These are phyloP conservation scores for Imbricaverruca yamaguchii DNA, from an alignment of 2,888 invertebrate genomes.

Conservation along the genomic window DNA sequence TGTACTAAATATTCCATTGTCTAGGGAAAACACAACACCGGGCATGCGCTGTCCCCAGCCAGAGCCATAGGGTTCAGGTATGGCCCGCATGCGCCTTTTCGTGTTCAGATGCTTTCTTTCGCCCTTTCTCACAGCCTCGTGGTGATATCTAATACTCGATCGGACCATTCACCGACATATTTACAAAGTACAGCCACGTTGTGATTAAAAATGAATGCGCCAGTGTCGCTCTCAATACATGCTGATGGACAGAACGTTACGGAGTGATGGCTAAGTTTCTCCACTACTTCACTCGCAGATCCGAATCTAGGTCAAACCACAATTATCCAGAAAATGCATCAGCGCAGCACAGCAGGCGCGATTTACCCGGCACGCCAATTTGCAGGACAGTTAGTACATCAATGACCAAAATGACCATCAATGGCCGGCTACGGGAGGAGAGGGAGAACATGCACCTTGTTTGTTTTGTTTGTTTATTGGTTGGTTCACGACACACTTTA, in stretches of 20 bases:
- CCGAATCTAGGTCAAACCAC: not conserved
- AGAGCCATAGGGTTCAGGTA: not conserved
- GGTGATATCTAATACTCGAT: not conserved
- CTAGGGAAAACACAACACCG: not conserved
- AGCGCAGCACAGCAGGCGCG: not conserved
- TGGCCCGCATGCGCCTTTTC: not conserved
- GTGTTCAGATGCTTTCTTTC: not conserved
- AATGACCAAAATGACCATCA: not conserved
- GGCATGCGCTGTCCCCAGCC: not conserved
- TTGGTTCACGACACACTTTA: no score
- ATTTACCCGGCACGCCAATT: not conserved
- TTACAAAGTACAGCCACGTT: not conserved
- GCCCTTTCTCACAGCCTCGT: not conserved
- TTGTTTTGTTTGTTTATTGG: no score
- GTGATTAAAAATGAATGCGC: not conserved
- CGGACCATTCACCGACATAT: not conserved
- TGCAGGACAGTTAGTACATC: not conserved
- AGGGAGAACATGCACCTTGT: not conserved
- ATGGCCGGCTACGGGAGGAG: not conserved
- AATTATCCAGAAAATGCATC: not conserved
- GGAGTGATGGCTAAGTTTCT: not conserved
- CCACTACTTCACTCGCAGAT: not conserved
- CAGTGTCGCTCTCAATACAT: not conserved
- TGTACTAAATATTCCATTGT: not conserved
- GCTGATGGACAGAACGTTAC: not conserved